Evolutionary conservation across 2,888 invertebrate genomes (phyloP), one percentile per base, ranked within the genome.

Genomic region (Leptinotarsa haldemani): DNA sequence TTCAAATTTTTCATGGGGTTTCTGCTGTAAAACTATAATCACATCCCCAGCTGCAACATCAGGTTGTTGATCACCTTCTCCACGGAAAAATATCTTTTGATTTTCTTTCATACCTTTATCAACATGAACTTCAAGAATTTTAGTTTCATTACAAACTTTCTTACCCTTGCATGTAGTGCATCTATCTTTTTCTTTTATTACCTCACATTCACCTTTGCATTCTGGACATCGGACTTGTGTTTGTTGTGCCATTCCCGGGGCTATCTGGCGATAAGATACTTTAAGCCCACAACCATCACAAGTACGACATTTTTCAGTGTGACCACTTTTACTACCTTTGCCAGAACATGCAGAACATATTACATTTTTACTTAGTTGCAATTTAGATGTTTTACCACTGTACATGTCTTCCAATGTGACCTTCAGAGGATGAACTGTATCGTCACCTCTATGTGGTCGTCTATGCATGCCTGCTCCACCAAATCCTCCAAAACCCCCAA

Each of bases 351-450:
- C 89, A 65, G 90, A 88, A 88, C 96, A 96, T 81, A 95, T 92
- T 48, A 95, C 91, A 88, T 94, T 95, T 89, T 94, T 94, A 86
- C 93, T 94, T 74, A 96, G 89, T 84, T 95, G 94, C 80, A 96
- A 88, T 85, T 95, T 95, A 2, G 94, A 89, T 66, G 94, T 93
- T 88, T 95, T 96, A 13, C 97, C 97, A 87, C 95, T 94, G 86
- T 97, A 98, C 85, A 97, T 90, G 85, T 97, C 96, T 88, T 97
- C 97, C 82, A 98, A 88, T 12, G 96, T 91, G 9, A 98, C 95
- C 88, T 94, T 93, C 22, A 97, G 88, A 20, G 94, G 93, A 86
- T 96, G 94, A 75, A 95, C 90, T 30, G 96, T 94, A 86, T 96
- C 95, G 86, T 95, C 94, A n/a, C 95, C 94, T 76, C 92, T 89